Evolutionary conservation across 2,888 invertebrate species (phyloP).

Genomic region (Sipha maydis): DNA sequence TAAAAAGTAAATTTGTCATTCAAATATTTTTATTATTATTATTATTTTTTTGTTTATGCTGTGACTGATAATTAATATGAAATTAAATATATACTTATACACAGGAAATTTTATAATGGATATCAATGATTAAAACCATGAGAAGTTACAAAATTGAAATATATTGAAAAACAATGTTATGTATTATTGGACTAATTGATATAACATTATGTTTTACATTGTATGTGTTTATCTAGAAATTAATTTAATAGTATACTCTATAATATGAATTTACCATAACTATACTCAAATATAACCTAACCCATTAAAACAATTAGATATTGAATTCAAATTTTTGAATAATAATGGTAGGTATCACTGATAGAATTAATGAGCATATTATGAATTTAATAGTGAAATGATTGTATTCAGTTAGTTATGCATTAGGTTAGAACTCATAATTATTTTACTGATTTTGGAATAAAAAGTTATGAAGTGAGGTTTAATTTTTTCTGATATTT

Average conservation of each 20-base stretch:
- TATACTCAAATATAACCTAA: neutral
- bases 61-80: neutral
- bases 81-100: neutral
- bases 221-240: neutral
- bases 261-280: neutral
- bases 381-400: neutral
- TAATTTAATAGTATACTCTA: neutral
- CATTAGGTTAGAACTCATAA: too few relatives aligned
- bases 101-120: neutral
- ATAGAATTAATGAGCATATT: neutral
- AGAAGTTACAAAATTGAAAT: neutral
- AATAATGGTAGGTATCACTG: neutral
- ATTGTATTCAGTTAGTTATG: neutral
- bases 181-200: too few relatives aligned
- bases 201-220: neutral
- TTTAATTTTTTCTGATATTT: too few relatives aligned
- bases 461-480: too few relatives aligned
- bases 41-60: neutral
- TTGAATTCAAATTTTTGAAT: neutral
- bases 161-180: neutral
- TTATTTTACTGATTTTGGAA: too few relatives aligned
- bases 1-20: neutral
- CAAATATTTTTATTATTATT: neutral
- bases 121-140: neutral
- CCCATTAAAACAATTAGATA: neutral